Conservation (phyloP, 2,113 vertebrate genomes). For the Paramisgurnus dabryanus region DNA sequence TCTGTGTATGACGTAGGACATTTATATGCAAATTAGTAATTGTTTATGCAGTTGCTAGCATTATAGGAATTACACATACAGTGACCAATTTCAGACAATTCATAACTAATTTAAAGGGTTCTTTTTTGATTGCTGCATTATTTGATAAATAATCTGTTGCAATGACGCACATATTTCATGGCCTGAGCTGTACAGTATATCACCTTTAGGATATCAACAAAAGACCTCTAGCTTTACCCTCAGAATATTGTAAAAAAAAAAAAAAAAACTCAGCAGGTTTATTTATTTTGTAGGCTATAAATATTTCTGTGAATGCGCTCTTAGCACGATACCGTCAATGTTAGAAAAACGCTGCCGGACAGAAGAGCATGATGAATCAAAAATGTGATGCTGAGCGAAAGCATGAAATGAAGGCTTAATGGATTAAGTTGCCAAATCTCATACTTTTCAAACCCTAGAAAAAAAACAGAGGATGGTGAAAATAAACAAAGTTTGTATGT, state of each 20-base stretch:
- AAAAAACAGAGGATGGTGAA: neutral
- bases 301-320: slow-evolving; percentile 16
- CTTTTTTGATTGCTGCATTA: neutral
- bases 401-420: neutral
- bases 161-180: neutral
- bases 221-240: neutral
- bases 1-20: too few relatives aligned
- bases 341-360: slow-evolving; percentile 3
- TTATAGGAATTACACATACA: too few relatives aligned
- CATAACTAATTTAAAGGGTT: too few relatives aligned
- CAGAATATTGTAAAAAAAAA: neutral
- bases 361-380: neutral
- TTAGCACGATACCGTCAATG: neutral
- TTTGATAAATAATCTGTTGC: neutral
- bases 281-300: slow-evolving; percentile 5
- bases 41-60: too few relatives aligned
- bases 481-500: neutral
- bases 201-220: neutral
- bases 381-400: neutral
- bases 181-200: neutral
- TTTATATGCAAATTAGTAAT: too few relatives aligned
- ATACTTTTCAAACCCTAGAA: neutral
- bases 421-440: neutral
- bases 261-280: neutral
- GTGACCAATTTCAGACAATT: too few relatives aligned